Evolutionary conservation across 2,113 vertebrate species (phyloP), one percentile per base, ranked within the genome.

Genomic region (Fulica atra): DNA sequence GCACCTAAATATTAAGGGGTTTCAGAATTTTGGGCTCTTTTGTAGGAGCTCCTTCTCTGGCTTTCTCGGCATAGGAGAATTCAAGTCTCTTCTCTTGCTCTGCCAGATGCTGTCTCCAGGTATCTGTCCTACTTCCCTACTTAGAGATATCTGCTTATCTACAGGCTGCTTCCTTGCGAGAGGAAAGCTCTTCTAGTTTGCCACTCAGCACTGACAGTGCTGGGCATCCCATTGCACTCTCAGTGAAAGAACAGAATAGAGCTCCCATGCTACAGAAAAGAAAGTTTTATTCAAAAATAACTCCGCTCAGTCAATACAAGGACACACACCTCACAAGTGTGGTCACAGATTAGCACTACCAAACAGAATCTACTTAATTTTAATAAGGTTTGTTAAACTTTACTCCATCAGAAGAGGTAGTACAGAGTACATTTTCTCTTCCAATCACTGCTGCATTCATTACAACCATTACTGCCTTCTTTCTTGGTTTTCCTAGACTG

Each of bases 51-150:
- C 63, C 81, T 91, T 77, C 54, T 68, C 44, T 25, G 63, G 4
- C 56, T 86, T 72, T 83, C 74, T 83, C 33, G 64, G 35, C 51
- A 51, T 85, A 90, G 50, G 16, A 70, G 25, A 48, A 68, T 63
- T 94, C 71, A 28, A 0, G 6, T 61, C 64, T 89, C 72, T 59
- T 77, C 11, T 57, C 50, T 31, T 66, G 35, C 72, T 88, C 60
- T 81, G 76, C 48, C 90, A 94, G 88, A 83, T 90, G 76, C 71
- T 93, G 88, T 94, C 94, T 97, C 93, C 24, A 51, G 81, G 86
- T 91, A 87, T 93, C 93, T 97, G 95, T 85, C 86, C 96, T 92
- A 96, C 65, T 95, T 97, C 93, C 86, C 96, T 93, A 93, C 92
- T 97, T 96, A 92, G 74, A 0, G 1, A 29, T 91, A 88, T 86